These are phyloP conservation scores for Orientallactaga bullata DNA, from an alignment of 2,113 vertebrate genomes.

Conservation along the genomic window DNA sequence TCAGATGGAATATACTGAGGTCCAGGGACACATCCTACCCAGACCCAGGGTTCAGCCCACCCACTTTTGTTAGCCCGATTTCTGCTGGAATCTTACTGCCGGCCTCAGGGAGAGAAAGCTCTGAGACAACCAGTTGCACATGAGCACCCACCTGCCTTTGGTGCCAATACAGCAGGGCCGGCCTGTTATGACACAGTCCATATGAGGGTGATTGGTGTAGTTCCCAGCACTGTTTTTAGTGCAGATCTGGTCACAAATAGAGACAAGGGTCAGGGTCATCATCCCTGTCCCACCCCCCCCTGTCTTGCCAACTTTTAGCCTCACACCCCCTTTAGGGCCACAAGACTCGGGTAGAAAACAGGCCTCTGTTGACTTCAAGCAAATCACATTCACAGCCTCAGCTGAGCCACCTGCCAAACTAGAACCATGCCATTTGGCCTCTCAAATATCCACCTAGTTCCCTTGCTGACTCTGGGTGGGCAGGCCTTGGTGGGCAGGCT, in stretches of 20 bases:
- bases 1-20: not conserved
- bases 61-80: not conserved
- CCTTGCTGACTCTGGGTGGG: not conserved
- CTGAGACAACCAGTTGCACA: too few species aligned
- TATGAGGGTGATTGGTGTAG: constrained; percentile 97
- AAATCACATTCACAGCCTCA: not conserved
- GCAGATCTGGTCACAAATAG: constrained; percentile 91
- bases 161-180: constrained; percentile 99
- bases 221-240: constrained; percentile 97
- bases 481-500: too few species aligned
- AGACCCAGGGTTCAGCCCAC: not conserved
- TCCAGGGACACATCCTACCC: not conserved
- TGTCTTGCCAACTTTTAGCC: not conserved
- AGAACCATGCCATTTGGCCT: not conserved
- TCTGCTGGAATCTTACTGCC: rapidly evolving
- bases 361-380: not conserved
- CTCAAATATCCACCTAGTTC: not conserved
- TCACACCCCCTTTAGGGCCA: not conserved
- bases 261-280: not conserved
- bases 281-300: not conserved
- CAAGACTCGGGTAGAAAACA: not conserved
- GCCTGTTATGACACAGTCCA: constrained; percentile 97
- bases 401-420: not conserved
- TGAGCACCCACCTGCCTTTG: constrained; percentile 94
- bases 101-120: not conserved